phyloP scores from a whole-genome alignment of 1,140 invertebrate genomes.

The Trachelipus rathkii region DNA sequence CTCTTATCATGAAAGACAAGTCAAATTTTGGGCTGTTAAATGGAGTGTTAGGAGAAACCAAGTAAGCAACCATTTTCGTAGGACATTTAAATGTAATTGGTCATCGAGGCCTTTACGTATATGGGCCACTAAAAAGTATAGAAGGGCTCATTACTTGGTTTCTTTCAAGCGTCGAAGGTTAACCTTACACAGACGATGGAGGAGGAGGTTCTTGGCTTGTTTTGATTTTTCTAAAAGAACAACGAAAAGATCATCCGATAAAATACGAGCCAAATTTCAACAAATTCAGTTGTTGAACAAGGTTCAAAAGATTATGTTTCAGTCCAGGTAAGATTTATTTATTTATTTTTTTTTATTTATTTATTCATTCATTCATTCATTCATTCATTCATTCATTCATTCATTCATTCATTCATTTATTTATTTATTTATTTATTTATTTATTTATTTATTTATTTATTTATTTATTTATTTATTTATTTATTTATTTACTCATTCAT shows the following conservation, averaged over 20 bases:
- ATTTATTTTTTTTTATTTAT: too few species aligned
- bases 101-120: background rate
- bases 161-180: background rate
- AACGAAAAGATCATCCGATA: background rate
- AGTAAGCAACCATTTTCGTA: background rate
- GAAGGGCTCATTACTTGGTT: background rate
- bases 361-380: too few species aligned
- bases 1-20: slow-evolving; percentile 6
- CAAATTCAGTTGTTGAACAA: background rate
- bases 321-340: background rate
- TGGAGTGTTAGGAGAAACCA: background rate
- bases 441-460: too few species aligned
- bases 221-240: background rate
- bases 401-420: too few species aligned
- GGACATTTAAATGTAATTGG: background rate
- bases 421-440: too few species aligned
- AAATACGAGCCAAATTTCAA: background rate
- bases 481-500: too few species aligned
- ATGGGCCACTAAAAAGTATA: slow-evolving; percentile 1
- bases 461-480: too few species aligned
- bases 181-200: background rate
- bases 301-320: background rate
- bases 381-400: too few species aligned
- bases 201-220: background rate
- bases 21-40: background rate